phyloP scores from a whole-genome alignment of 2,797 vertebrate genomes.

The Danionella dracula region DNA sequence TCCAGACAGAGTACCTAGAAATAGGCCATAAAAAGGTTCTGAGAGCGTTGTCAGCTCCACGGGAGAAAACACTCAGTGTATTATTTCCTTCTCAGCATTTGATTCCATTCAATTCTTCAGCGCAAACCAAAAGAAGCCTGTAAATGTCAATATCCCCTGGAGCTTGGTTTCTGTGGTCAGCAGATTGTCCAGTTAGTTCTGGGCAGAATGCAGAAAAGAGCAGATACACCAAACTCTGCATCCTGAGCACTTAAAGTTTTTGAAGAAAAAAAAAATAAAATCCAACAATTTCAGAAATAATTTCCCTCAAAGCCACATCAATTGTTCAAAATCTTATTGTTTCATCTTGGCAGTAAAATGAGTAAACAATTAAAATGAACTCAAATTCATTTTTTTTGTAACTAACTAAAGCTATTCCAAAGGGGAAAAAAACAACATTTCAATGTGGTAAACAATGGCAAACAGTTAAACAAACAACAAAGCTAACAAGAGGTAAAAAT shows the following conservation, averaged over 20 bases:
- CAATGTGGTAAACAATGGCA: too few species aligned
- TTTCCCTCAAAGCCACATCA: too few species aligned
- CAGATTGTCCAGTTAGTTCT: not conserved
- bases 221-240: not conserved
- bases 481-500: too few species aligned
- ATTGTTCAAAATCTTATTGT: too few species aligned
- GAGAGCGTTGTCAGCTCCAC: constrained; percentile 5
- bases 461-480: too few species aligned
- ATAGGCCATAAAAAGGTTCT: constrained; percentile 34
- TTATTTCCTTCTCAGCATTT: constrained; percentile 4
- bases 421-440: too few species aligned
- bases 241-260: too few species aligned
- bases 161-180: constrained; percentile 5
- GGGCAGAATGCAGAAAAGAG: not conserved
- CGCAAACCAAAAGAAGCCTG: not conserved
- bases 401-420: too few species aligned
- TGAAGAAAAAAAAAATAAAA: not conserved
- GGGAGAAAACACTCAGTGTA: constrained; percentile 1
- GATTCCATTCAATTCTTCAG: not conserved
- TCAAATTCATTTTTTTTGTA: too few species aligned
- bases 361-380: too few species aligned
- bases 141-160: constrained; percentile 16
- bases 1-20: constrained; percentile 39
- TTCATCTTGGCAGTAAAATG: too few species aligned
- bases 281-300: too few species aligned